These are phyloP conservation scores for Babyrousa celebensis DNA, from an alignment of 2,797 vertebrate genomes.

Conservation along the genomic window DNA sequence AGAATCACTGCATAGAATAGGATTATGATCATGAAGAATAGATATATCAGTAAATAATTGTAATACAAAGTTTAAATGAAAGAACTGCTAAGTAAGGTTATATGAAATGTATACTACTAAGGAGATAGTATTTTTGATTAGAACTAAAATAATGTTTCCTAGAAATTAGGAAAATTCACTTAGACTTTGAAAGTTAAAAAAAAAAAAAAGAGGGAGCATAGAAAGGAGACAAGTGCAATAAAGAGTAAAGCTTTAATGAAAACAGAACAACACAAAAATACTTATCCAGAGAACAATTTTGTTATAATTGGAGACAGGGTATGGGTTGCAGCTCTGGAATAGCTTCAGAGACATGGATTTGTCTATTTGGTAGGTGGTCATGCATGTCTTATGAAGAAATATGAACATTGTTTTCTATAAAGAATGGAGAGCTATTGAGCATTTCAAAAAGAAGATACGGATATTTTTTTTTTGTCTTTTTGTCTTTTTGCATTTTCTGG, in stretches of 20 bases:
- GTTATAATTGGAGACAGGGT: neutral
- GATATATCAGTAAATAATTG: neutral
- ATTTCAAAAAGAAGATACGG: neutral
- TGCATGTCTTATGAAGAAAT: neutral
- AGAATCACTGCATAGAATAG: neutral
- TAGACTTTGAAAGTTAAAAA: neutral
- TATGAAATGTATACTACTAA: neutral
- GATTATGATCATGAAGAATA: neutral
- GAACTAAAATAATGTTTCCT: neutral
- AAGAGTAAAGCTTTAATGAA: neutral
- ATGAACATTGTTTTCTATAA: neutral
- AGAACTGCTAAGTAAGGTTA: neutral
- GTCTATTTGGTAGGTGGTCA: neutral
- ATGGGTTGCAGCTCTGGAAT: neutral
- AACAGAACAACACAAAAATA: neutral
- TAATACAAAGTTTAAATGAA: neutral
- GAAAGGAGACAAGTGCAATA: neutral
- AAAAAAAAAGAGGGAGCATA: neutral
- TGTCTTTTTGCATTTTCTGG: too few relatives aligned
- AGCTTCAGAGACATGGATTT: neutral
- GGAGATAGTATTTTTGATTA: neutral
- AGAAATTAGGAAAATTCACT: neutral
- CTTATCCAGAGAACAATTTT: neutral
- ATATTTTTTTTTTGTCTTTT: neutral
- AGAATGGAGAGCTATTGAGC: neutral